These are phyloP conservation scores for Gymnocypris eckloni DNA, from an alignment of 2,797 vertebrate genomes.

Conservation along the genomic window DNA sequence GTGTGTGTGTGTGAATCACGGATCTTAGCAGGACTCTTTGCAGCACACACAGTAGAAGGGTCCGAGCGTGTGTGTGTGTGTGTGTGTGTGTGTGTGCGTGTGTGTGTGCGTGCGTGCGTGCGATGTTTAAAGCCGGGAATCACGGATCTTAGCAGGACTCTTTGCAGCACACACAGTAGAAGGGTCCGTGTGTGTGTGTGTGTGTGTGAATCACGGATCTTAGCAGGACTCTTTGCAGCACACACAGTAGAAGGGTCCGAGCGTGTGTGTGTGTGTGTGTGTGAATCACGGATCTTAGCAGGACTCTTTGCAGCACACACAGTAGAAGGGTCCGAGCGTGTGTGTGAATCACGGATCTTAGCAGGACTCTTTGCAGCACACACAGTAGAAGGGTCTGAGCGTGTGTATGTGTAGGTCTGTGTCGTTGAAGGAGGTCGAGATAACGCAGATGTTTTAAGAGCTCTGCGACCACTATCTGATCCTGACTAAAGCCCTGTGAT, in stretches of 20 bases:
- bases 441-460: constrained; percentile 43
- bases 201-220: too few species aligned
- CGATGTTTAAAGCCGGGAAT: too few species aligned
- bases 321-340: too few species aligned
- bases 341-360: background rate
- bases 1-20: background rate
- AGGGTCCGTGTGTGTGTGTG: too few species aligned
- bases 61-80: constrained; percentile 14
- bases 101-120: too few species aligned
- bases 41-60: background rate
- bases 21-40: constrained; percentile 8
- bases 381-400: background rate
- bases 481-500: constrained; percentile 44
- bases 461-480: constrained; percentile 49
- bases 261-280: too few species aligned
- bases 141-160: too few species aligned
- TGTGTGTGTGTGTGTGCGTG: too few species aligned
- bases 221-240: too few species aligned
- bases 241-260: too few species aligned
- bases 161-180: too few species aligned
- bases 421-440: constrained; percentile 25
- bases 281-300: background rate
- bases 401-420: constrained; percentile 25
- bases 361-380: constrained; percentile 2
- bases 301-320: too few species aligned